A percentile compares a stretch with the other conserved stretches of the same genome.
Conservation (phyloP, 2,113 vertebrate species). For the Talpa occidentalis region DNA sequence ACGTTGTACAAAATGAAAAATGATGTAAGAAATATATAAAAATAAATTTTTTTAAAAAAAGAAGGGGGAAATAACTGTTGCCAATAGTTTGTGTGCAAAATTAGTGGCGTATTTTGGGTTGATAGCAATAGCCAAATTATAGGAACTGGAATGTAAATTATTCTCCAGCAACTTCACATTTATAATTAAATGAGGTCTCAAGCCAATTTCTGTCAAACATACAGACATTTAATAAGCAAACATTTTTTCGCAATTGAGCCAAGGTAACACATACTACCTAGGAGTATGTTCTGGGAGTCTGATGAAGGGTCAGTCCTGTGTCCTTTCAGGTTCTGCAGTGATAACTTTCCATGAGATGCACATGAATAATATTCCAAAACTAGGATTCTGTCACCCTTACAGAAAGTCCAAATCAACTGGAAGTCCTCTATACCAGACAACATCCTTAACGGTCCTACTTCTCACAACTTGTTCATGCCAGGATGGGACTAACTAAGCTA, state of each 20-base stretch:
- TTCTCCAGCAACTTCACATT: neutral
- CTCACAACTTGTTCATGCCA: neutral
- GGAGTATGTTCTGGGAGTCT: neutral
- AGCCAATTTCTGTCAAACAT: neutral
- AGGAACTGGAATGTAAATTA: neutral
- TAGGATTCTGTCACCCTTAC: neutral
- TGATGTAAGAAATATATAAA: too few relatives aligned
- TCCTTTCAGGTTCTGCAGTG: neutral
- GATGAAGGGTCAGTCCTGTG: neutral
- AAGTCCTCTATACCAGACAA: neutral
- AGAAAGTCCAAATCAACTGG: neutral
- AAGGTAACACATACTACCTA: neutral
- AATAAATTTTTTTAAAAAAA: too few relatives aligned
- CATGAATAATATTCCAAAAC: neutral
- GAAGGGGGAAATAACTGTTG: neutral
- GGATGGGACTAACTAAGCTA: neutral
- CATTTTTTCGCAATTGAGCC: neutral
- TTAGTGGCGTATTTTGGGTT: neutral
- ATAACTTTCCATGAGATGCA: neutral
- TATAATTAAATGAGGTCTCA: slow-evolving; percentile 23
- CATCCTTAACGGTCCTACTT: neutral
- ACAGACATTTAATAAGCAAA: slow-evolving; percentile 13
- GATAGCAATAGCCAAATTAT: neutral
- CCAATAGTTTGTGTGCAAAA: neutral
- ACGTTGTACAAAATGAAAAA: too few relatives aligned